Conservation (phyloP, 2,888 invertebrate species). For the Dicranocentrus wangi region DNA sequence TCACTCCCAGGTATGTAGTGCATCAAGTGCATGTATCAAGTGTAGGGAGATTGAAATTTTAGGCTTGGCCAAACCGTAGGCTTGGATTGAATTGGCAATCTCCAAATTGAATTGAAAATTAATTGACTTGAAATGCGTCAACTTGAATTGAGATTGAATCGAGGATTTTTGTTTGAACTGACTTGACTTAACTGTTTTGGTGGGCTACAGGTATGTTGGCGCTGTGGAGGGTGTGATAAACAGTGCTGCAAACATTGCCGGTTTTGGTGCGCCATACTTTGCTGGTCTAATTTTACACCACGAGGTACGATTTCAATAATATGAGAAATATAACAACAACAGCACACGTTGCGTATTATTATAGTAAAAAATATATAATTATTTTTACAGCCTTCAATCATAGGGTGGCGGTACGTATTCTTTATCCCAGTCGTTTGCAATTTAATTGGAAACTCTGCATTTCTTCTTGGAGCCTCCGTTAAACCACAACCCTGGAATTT, state of each 20-base stretch:
- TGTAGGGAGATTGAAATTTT: too few species aligned
- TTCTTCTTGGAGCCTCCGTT: conserved; percentile 83
- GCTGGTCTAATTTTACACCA: conserved; percentile 53
- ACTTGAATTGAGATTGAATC: too few species aligned
- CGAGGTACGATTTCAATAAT: conserved; percentile 27
- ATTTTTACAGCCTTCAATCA: conserved; percentile 74
- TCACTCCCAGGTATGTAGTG: conserved; percentile 63
- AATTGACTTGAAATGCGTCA: too few species aligned
- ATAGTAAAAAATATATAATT: background rate
- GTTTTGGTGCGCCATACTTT: conserved; percentile 57
- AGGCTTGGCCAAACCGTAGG: too few species aligned
- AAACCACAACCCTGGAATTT: conserved; percentile 85
- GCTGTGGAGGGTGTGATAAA: conserved; percentile 65
- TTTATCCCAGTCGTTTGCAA: conserved; percentile 85
- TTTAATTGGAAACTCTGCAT: conserved; percentile 81
- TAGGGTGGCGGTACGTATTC: conserved; percentile 86
- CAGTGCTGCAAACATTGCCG: conserved; percentile 55
- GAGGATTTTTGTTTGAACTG: too few species aligned
- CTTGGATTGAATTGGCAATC: too few species aligned
- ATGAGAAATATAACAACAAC: background rate
- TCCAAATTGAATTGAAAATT: too few species aligned
- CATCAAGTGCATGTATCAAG: too few species aligned
- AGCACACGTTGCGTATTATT: background rate
- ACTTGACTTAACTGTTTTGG: too few species aligned
- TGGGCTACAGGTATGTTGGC: conserved; percentile 64